Evolutionary conservation across 2,888 invertebrate species (phyloP).

Genomic region (Melinaea marsaeus): DNA sequence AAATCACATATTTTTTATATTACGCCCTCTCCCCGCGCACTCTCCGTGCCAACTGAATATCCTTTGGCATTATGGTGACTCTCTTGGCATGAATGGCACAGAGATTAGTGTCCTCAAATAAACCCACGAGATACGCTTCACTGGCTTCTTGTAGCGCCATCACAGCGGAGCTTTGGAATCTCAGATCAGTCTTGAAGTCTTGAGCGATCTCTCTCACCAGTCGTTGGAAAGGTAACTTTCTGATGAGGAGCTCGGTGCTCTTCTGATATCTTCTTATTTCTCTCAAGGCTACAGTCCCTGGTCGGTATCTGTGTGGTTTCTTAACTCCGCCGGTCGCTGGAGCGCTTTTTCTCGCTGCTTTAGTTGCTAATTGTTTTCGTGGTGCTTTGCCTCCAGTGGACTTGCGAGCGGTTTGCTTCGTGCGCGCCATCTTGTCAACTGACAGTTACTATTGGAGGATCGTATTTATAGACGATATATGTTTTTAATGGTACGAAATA

Average conservation of each 20-base stretch:
- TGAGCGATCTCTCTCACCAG: constrained; percentile 85
- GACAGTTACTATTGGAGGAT: background rate
- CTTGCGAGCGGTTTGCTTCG: constrained; percentile 86
- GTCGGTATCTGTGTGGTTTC: constrained; percentile 84
- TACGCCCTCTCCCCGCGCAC: constrained; percentile 61
- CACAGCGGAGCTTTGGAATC: constrained; percentile 84
- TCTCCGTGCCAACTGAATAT: constrained; percentile 53
- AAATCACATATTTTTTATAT: constrained; percentile 8
- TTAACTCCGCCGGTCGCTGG: constrained; percentile 86
- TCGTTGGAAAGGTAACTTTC: constrained; percentile 85
- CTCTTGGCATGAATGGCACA: constrained; percentile 84
- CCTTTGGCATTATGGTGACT: constrained; percentile 62
- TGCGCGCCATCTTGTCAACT: constrained; percentile 79
- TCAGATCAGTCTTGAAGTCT: constrained; percentile 83
- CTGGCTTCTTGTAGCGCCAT: constrained; percentile 81
- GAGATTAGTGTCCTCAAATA: constrained; percentile 87
- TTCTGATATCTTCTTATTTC: constrained; percentile 86
- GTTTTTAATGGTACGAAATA: no score
- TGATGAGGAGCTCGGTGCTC: constrained; percentile 83
- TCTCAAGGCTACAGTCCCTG: constrained; percentile 83
- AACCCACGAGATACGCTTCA: constrained; percentile 81
- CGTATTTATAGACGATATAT: constrained; percentile 13
- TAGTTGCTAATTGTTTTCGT: constrained; percentile 83
- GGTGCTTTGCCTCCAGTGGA: constrained; percentile 87
- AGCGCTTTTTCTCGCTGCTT: constrained; percentile 84